Conservation (phyloP, 1,140 invertebrate species). For the Drosophila bifasciata region DNA sequence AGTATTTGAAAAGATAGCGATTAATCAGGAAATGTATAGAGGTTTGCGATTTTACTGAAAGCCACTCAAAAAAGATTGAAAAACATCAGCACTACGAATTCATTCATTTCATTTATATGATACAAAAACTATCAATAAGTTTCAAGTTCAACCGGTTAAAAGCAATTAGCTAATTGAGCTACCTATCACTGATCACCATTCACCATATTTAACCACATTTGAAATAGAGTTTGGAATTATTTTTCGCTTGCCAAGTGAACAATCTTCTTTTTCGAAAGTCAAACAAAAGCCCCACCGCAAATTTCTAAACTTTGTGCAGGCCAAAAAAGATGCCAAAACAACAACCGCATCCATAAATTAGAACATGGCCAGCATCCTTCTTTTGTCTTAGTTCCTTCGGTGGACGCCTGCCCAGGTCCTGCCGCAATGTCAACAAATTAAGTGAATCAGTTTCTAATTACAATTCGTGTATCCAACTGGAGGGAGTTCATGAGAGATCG, state of each 20-base stretch:
- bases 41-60: not conserved
- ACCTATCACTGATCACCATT: conserved; percentile 20
- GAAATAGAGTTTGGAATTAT: conserved; percentile 53
- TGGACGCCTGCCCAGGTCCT: too few relatives aligned
- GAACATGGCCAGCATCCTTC: conserved; percentile 55
- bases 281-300: conserved; percentile 50
- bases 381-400: conserved; percentile 7
- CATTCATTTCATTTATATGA: too few relatives aligned
- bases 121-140: too few relatives aligned
- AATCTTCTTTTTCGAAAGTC: conserved; percentile 43
- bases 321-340: conserved; percentile 73
- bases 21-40: conserved; percentile 30
- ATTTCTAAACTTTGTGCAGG: conserved; percentile 62
- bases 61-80: not conserved
- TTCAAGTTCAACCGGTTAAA: not conserved
- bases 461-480: conserved; percentile 48
- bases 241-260: conserved; percentile 40
- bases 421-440: conserved; percentile 75
- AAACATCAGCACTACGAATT: not conserved
- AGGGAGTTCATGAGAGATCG: conserved; percentile 29
- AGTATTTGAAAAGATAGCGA: conserved; percentile 31
- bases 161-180: conserved; percentile 57
- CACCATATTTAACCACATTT: too few relatives aligned
- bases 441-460: conserved; percentile 75
- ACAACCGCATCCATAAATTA: conserved; percentile 66